Evolutionary conservation across 2,797 vertebrate genomes (phyloP).

Genomic region (Lepidocolaptes lacrymiger): DNA sequence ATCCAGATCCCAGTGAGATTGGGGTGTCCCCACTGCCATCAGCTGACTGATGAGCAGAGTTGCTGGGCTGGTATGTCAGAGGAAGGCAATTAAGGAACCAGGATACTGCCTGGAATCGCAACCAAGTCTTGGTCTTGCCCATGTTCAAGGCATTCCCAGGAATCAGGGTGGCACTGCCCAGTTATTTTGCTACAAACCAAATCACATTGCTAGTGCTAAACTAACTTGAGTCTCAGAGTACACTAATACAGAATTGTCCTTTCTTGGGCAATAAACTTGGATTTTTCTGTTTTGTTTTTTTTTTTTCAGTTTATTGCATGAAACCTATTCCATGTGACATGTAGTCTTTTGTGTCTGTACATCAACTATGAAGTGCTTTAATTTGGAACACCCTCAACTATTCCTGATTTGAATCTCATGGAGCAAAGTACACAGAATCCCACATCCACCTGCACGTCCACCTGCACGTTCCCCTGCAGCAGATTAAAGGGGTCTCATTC

Average conservation of each 20-base stretch:
- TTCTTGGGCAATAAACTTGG: neutral
- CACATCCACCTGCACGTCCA: neutral
- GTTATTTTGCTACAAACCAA: neutral
- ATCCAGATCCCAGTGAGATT: fast-evolving
- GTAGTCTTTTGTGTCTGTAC: fast-evolving
- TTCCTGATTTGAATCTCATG: neutral
- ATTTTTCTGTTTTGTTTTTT: neutral
- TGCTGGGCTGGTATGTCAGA: neutral
- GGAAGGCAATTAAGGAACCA: neutral
- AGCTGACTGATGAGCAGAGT: neutral
- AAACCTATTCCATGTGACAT: neutral
- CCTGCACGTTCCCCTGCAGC: neutral
- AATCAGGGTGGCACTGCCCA: neutral
- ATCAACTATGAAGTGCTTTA: neutral
- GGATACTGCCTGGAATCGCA: neutral
- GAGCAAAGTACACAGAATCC: neutral
- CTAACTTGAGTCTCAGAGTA: neutral
- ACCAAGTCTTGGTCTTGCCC: neutral
- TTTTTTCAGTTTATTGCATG: neutral
- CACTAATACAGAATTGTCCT: neutral
- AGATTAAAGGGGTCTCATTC: neutral
- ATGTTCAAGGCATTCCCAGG: neutral
- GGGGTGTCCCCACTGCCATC: neutral
- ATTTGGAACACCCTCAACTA: neutral
- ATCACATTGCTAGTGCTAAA: neutral